These are phyloP conservation scores for Drosophila atroscutellata DNA, from an alignment of 2,888 invertebrate species.

Conservation along the genomic window DNA sequence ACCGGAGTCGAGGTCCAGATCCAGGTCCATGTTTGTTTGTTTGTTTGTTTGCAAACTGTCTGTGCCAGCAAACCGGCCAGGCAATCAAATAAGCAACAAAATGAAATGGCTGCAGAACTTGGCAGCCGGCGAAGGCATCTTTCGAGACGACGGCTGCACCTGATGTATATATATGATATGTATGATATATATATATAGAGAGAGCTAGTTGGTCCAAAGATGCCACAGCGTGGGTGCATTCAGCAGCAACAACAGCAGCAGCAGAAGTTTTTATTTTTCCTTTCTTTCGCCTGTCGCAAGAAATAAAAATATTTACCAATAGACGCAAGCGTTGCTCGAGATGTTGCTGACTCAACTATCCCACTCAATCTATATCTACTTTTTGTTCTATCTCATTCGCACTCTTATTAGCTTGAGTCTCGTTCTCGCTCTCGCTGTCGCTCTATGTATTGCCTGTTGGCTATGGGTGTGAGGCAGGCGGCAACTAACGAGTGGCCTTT, in stretches of 20 bases:
- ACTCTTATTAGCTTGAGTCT: background rate
- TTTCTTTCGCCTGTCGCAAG: conserved; percentile 54
- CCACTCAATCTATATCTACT: conserved; percentile 57
- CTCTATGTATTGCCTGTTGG: background rate
- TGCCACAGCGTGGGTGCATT: conserved; percentile 32
- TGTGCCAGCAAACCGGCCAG: conserved; percentile 56
- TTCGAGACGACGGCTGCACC: conserved; percentile 35
- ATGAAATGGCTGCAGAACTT: conserved; percentile 75
- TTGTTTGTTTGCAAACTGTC: conserved; percentile 54
- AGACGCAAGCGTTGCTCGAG: conserved; percentile 43
- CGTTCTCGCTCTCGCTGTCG: background rate
- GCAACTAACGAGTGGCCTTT: conserved; percentile 77
- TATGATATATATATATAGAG: background rate
- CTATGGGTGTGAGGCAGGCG: conserved; percentile 12
- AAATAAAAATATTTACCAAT: conserved; percentile 75
- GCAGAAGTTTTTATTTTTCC: background rate
- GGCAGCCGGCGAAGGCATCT: conserved; percentile 51
- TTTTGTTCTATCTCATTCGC: conserved; percentile 4
- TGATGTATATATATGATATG: conserved; percentile 9
- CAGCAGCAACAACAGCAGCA: conserved; percentile 9
- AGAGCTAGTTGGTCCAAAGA: conserved; percentile 35
- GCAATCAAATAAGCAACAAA: conserved; percentile 77
- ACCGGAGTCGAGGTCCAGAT: background rate
- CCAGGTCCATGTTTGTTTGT: conserved; percentile 35
- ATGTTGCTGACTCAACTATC: conserved; percentile 58